These are phyloP conservation scores for Napeogenes sylphis DNA, from an alignment of 2,888 invertebrate genomes.

Conservation along the genomic window DNA sequence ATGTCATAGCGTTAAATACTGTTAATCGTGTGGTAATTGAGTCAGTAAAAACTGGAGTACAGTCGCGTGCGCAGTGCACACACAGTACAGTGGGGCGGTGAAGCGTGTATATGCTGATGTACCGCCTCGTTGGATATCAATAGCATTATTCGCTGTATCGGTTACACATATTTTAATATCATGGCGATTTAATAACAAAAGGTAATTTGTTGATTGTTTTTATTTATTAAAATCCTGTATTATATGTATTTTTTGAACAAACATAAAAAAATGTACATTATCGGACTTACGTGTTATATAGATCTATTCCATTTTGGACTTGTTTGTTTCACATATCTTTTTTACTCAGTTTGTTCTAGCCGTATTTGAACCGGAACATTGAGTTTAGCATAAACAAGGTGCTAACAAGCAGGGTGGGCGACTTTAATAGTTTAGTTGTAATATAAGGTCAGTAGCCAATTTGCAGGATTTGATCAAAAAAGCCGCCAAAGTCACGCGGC, in stretches of 20 bases:
- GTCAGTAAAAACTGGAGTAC: slow-evolving; percentile 14
- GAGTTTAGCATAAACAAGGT: slow-evolving; percentile 5
- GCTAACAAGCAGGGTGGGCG: slow-evolving; percentile 9
- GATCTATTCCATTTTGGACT: too few relatives aligned
- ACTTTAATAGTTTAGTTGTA: slow-evolving; percentile 10
- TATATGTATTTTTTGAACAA: too few relatives aligned
- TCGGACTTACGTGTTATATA: too few relatives aligned
- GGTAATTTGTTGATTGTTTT: background rate
- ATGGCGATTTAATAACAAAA: background rate
- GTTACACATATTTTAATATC: slow-evolving; percentile 5
- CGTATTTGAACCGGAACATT: background rate
- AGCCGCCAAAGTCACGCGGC: slow-evolving; percentile 20
- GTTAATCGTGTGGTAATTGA: slow-evolving; percentile 10
- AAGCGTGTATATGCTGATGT: slow-evolving; percentile 9
- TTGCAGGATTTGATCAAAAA: slow-evolving; percentile 15
- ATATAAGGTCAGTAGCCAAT: slow-evolving; percentile 15
- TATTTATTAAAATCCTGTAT: too few relatives aligned
- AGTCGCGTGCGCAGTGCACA: slow-evolving; percentile 10
- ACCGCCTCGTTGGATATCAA: slow-evolving; percentile 5
- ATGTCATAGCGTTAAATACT: slow-evolving; percentile 5
- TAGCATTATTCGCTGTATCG: slow-evolving; percentile 8
- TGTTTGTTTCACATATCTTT: background rate
- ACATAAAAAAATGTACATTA: too few relatives aligned
- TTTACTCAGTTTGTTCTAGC: background rate
- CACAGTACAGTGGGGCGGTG: slow-evolving; percentile 12